These are phyloP conservation scores for Thera britannica DNA, from an alignment of 2,888 invertebrate genomes.

Conservation along the genomic window DNA sequence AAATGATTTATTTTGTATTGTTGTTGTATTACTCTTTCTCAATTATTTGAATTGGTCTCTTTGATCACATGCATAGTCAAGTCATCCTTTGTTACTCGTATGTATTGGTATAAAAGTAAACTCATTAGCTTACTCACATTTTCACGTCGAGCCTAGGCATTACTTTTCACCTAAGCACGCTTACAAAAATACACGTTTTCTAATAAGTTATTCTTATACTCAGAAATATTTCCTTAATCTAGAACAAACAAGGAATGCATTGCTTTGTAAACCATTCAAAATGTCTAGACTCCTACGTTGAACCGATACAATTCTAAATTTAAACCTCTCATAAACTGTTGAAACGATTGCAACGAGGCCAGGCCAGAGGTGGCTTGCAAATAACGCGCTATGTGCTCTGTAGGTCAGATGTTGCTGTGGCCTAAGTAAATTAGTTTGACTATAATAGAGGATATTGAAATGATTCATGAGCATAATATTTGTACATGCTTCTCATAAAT, in stretches of 20 bases:
- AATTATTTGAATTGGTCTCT: neutral
- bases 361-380: constrained; percentile 21
- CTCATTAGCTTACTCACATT: no score
- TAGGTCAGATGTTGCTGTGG: constrained; percentile 30
- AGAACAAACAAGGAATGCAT: constrained; percentile 19
- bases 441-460: neutral
- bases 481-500: neutral
- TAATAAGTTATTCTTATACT: neutral
- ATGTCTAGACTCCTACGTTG: constrained; percentile 26
- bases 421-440: constrained; percentile 16
- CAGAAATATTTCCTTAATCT: neutral
- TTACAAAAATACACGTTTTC: neutral
- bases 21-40: neutral
- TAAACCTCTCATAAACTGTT: constrained; percentile 31
- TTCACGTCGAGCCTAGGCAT: no score
- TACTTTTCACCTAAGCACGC: no score
- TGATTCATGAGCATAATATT: constrained; percentile 1
- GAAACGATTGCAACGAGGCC: constrained; percentile 26
- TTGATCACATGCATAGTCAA: no score
- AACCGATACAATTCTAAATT: constrained; percentile 36
- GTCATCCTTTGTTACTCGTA: no score
- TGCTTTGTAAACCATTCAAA: constrained; percentile 23
- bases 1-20: neutral
- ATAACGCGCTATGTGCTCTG: constrained; percentile 31
- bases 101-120: no score